These are phyloP conservation scores for Microctenopoma stevenorrisi DNA, from an alignment of 2,797 vertebrate species.

Conservation along the genomic window DNA sequence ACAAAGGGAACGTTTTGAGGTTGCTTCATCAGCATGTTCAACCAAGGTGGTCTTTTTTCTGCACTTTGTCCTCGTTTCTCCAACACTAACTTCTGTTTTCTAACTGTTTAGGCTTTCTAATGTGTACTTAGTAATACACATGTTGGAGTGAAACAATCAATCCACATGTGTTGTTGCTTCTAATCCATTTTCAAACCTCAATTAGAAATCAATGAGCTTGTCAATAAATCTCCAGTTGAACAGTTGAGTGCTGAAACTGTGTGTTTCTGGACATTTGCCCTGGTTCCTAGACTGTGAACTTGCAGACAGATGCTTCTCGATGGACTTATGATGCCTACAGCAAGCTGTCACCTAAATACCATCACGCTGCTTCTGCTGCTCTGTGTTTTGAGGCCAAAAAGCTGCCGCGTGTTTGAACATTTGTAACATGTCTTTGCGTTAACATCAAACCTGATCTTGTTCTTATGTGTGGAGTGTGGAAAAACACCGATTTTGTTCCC, in stretches of 20 bases:
- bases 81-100: neutral
- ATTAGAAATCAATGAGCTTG: slow-evolving; percentile 33
- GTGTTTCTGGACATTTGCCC: slow-evolving; percentile 27
- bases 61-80: neutral
- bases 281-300: slow-evolving; percentile 25
- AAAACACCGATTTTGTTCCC: slow-evolving; percentile 40
- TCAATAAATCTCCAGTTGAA: slow-evolving; percentile 14
- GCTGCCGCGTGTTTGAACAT: slow-evolving; percentile 1
- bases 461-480: slow-evolving; percentile 28
- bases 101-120: neutral
- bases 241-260: slow-evolving; percentile 11
- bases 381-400: slow-evolving; percentile 21
- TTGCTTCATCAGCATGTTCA: neutral
- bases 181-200: slow-evolving; percentile 29
- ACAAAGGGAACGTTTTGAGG: slow-evolving; percentile 2
- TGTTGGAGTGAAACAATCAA: neutral
- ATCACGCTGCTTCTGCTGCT: slow-evolving; percentile 23
- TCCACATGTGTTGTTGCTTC: neutral
- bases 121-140: neutral
- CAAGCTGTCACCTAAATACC: slow-evolving; percentile 56
- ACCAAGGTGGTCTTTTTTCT: neutral
- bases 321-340: slow-evolving; percentile 39
- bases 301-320: slow-evolving; percentile 50
- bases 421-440: slow-evolving; percentile 13
- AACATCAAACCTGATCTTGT: slow-evolving; percentile 1